phyloP scores from a whole-genome alignment of 1,140 invertebrate species.

The Drosophila sp. region DNA sequence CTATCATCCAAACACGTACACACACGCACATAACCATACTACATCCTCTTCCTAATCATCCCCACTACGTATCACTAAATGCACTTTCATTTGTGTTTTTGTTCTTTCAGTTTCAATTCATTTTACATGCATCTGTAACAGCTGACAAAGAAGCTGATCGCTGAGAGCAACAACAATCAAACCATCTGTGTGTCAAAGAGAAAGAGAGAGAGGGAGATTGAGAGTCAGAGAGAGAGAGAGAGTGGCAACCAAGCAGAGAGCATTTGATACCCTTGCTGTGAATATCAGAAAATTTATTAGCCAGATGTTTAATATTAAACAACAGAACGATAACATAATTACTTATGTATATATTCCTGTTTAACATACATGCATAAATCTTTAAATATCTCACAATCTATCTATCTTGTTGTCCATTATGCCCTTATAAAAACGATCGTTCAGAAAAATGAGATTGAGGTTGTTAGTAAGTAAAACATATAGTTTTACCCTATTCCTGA shows the following conservation, averaged over 20 bases:
- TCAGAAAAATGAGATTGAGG: too few relatives aligned
- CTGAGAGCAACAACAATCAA: constrained; percentile 13
- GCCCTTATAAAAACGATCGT: too few relatives aligned
- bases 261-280: neutral
- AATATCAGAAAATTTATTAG: neutral
- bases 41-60: constrained; percentile 32
- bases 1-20: neutral
- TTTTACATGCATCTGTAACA: constrained; percentile 34
- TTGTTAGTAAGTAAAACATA: too few relatives aligned
- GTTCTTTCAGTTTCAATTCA: constrained; percentile 51
- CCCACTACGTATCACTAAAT: constrained; percentile 28
- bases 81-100: constrained; percentile 40
- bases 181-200: constrained; percentile 37
- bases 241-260: neutral
- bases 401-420: too few relatives aligned
- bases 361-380: too few relatives aligned
- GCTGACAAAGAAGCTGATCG: constrained; percentile 50
- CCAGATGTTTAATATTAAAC: too few relatives aligned
- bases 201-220: neutral
- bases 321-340: neutral
- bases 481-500: neutral
- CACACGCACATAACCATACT: neutral
- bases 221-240: neutral
- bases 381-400: too few relatives aligned
- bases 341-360: neutral